phyloP scores from a whole-genome alignment of 2,113 vertebrate species.

The Panthera leo region DNA sequence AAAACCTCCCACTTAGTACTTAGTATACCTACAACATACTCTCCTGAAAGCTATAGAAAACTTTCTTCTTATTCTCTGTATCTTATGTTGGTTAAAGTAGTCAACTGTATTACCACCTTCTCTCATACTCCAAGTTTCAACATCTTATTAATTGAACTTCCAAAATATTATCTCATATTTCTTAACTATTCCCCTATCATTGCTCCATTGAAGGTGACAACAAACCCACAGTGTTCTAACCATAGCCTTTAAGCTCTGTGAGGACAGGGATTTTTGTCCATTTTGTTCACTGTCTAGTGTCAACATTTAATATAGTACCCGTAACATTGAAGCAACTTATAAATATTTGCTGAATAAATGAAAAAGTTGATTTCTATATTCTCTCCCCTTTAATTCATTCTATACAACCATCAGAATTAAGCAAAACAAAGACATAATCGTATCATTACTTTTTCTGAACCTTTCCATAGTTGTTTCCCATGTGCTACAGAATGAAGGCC shows the following conservation, averaged over 20 bases:
- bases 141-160: neutral
- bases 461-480: neutral
- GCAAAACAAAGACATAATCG: neutral
- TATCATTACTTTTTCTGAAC: neutral
- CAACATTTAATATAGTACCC: neutral
- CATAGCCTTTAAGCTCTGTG: neutral
- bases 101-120: neutral
- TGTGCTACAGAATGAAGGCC: neutral
- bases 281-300: neutral
- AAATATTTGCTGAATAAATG: neutral
- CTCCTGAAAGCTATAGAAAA: neutral
- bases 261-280: neutral
- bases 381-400: neutral
- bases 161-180: neutral
- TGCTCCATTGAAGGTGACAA: neutral
- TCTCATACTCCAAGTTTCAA: neutral
- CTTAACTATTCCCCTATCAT: neutral
- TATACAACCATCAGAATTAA: neutral
- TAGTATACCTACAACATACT: neutral
- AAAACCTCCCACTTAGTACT: neutral
- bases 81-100: neutral
- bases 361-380: neutral
- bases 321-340: neutral
- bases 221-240: neutral
- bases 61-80: neutral